Evolutionary conservation across 2,888 invertebrate species (phyloP).

Genomic region (Drosophila paramelanica): DNA sequence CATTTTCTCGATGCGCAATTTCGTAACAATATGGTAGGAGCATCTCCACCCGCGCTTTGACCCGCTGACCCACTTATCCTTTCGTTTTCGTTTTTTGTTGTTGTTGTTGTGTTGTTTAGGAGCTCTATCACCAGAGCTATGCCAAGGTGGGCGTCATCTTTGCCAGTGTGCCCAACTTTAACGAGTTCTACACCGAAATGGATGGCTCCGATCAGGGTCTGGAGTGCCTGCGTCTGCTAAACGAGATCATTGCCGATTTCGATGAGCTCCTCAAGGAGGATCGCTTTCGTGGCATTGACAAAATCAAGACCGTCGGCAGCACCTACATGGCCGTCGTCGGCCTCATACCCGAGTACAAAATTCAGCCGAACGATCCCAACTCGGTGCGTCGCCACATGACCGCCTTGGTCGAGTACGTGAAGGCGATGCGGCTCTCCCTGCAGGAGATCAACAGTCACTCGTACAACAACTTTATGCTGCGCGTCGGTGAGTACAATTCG

Average conservation of each 20-base stretch:
- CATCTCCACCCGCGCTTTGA: background rate
- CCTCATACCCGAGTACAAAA: conserved; percentile 89
- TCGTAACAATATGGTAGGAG: conserved; percentile 92
- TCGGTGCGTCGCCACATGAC: conserved; percentile 90
- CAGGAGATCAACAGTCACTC: conserved; percentile 96
- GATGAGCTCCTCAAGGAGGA: conserved; percentile 96
- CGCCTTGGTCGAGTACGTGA: conserved; percentile 94
- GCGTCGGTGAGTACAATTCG: conserved; percentile 90
- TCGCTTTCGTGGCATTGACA: conserved; percentile 94
- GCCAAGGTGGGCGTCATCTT: conserved; percentile 95
- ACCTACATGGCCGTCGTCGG: conserved; percentile 98
- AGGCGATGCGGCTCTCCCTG: conserved; percentile 94
- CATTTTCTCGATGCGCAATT: conserved; percentile 96
- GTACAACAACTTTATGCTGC: conserved; percentile 95
- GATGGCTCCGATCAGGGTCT: conserved; percentile 96
- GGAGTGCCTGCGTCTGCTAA: conserved; percentile 93
- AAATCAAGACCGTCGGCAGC: conserved; percentile 96
- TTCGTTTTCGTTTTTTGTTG: background rate
- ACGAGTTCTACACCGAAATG: conserved; percentile 96
- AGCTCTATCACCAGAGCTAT: conserved; percentile 97
- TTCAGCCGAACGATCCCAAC: conserved; percentile 86
- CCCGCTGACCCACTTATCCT: conserved; percentile 1
- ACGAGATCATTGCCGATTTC: conserved; percentile 97
- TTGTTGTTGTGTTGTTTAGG: conserved; percentile 85
- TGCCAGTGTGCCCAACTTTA: conserved; percentile 96